Evolutionary conservation across 2,888 invertebrate genomes (phyloP), one percentile per base, ranked within the genome.

Genomic region (Pardosa pseudoannulata): DNA sequence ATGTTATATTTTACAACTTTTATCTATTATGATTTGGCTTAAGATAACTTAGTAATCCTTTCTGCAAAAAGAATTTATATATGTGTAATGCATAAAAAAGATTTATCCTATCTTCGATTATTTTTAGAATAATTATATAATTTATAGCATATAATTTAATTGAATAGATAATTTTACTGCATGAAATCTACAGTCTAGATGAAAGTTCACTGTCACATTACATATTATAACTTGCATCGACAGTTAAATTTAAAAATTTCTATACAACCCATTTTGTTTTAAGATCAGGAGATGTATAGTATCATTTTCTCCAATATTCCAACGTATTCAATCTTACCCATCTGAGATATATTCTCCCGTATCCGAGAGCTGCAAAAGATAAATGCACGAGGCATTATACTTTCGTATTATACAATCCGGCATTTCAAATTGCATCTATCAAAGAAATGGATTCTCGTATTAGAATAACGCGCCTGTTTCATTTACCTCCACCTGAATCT

Each of bases 231-330:
- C 11, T 2, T 23, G 23, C 11, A 56, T 23, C 56, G 7, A 19
- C 23, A 56, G 2, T 0, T 56, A 56, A 23, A 6, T 23, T 13
- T 2, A 1, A 2, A 23, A 56, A 56, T 56, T 56, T 46, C 16
- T 7, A 16, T 13, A 46, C 11, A 6, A 11, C 23, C 56, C 56
- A 16, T 16, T 56, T 23, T 16, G 1, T 56, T 56, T 56, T 23
- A 56, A 23, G 11, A 56, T 23, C 23, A 23, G 16, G 16, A 46
- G 41, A 56, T 56, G 56, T 23, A 56, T 56, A 56, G 56, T 56
- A 56, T 56, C 23, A 56, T 56, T 23, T 56, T 56, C 56, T 56
- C 56, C 56, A 23, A 56, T 56, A 56, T 56, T 56, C 56, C 23
- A 23, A 1, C 5, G 56, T 2, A 56, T 56, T 56, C 56, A 56